A percentile compares a stretch with the other conserved stretches of the same genome.
These are phyloP conservation scores for Eristalis tenax DNA, from an alignment of 2,888 invertebrate species.

Conservation along the genomic window DNA sequence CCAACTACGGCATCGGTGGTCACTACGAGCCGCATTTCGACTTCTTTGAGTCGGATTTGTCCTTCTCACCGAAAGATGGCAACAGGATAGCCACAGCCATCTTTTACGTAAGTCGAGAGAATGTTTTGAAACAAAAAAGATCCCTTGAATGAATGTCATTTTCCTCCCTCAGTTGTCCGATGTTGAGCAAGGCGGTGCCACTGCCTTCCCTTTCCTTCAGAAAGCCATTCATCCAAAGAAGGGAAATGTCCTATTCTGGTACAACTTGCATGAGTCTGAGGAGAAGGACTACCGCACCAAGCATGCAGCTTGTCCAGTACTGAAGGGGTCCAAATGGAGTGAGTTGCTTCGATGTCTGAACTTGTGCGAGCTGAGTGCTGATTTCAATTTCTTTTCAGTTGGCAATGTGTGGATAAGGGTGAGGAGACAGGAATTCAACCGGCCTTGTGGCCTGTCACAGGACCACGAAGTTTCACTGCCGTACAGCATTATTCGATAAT, in stretches of 20 bases:
- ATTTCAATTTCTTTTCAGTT: conserved; percentile 81
- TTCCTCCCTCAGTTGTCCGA: conserved; percentile 91
- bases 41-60: conserved; percentile 83
- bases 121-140: conserved; percentile 71
- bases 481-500: conserved; percentile 62
- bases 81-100: conserved; percentile 98
- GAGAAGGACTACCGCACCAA: conserved; percentile 77
- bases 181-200: conserved; percentile 98
- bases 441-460: conserved; percentile 82
- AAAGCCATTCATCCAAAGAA: conserved; percentile 93
- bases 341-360: conserved; percentile 73
- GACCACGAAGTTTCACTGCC: conserved; percentile 75
- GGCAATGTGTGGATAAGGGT: conserved; percentile 95
- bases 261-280: conserved; percentile 77
- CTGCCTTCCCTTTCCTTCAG: conserved; percentile 95
- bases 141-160: conserved; percentile 73
- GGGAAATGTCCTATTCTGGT: conserved; percentile 82
- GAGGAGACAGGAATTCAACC: conserved; percentile 88
- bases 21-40: conserved; percentile 86
- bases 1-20: conserved; percentile 88
- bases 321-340: conserved; percentile 77
- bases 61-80: conserved; percentile 81
- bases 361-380: conserved; percentile 44
- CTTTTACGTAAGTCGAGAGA: conserved; percentile 91
- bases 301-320: conserved; percentile 78